Percentiles rank a stretch among this genome's conserved stretches.
Conservation (phyloP, 1,140 invertebrate species). For the Drosophila baimaii region DNA sequence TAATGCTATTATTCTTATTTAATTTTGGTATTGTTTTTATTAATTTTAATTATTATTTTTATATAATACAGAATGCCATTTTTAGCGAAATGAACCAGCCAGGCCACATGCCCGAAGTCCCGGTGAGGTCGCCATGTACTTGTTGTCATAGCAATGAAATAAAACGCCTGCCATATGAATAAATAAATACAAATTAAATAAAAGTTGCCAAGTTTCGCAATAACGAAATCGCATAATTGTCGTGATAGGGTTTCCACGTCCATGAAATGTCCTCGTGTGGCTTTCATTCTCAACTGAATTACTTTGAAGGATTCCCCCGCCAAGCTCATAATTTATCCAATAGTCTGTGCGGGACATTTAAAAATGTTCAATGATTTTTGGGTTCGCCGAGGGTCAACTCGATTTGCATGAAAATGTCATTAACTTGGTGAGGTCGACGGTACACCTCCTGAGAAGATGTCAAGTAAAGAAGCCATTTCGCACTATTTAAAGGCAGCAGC, state of each 20-base stretch:
- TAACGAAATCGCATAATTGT: slow-evolving; percentile 61
- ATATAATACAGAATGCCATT: too few species aligned
- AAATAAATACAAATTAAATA: slow-evolving; percentile 77
- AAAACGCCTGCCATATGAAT: slow-evolving; percentile 69
- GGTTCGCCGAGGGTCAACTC: slow-evolving; percentile 32
- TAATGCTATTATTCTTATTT: background rate
- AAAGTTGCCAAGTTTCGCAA: slow-evolving; percentile 58
- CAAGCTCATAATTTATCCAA: slow-evolving; percentile 52
- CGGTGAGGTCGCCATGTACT: slow-evolving; percentile 31
- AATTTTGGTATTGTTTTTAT: background rate
- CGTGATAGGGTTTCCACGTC: slow-evolving; percentile 23
- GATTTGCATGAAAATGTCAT: slow-evolving; percentile 68
- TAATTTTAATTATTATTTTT: background rate
- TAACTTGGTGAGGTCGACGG: slow-evolving; percentile 42
- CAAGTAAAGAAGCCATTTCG: slow-evolving; percentile 47
- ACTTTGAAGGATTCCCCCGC: slow-evolving; percentile 17
- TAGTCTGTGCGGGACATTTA: slow-evolving; percentile 57
- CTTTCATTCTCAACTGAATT: slow-evolving; percentile 9
- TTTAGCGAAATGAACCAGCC: background rate
- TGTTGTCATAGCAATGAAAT: slow-evolving; percentile 51
- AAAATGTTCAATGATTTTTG: slow-evolving; percentile 52
- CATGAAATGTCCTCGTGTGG: background rate
- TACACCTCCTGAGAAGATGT: slow-evolving; percentile 46
- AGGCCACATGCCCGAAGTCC: background rate
- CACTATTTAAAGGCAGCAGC: slow-evolving; percentile 35